A percentile compares a stretch with the other conserved stretches of the same genome.
These are phyloP conservation scores for Orthosia gothica DNA, from an alignment of 2,888 invertebrate genomes.

Conservation along the genomic window DNA sequence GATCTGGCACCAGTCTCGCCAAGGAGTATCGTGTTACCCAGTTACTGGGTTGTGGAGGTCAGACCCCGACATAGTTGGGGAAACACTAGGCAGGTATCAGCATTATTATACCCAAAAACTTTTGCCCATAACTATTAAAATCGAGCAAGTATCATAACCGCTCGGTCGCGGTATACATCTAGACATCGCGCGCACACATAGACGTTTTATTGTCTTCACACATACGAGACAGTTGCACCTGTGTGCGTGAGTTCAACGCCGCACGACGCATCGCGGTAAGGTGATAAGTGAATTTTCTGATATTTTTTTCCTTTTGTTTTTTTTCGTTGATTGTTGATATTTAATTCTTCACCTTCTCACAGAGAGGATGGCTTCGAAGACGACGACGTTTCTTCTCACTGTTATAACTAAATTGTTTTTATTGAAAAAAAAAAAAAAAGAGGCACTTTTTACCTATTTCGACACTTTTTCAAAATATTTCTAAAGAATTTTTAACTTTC, in stretches of 20 bases:
- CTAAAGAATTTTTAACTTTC: background rate
- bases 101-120: conserved; percentile 41
- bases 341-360: background rate
- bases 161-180: conserved; percentile 71
- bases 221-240: conserved; percentile 53
- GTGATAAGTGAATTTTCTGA: conserved; percentile 76
- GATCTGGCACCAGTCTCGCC: too few species aligned
- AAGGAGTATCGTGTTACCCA: too few species aligned
- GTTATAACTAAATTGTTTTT: too few species aligned
- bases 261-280: conserved; percentile 73
- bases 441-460: background rate
- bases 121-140: conserved; percentile 47
- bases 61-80: too few species aligned
- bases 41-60: too few species aligned
- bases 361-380: too few species aligned
- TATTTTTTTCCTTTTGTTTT: conserved; percentile 57
- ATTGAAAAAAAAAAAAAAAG: background rate
- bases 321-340: background rate
- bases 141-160: conserved; percentile 72
- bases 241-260: conserved; percentile 83
- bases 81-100: too few species aligned
- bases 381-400: too few species aligned
- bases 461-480: background rate
- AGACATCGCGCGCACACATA: conserved; percentile 75
- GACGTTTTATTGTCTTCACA: conserved; percentile 79